Conservation (phyloP, 2,113 vertebrate genomes). For the Nymphicus hollandicus region DNA sequence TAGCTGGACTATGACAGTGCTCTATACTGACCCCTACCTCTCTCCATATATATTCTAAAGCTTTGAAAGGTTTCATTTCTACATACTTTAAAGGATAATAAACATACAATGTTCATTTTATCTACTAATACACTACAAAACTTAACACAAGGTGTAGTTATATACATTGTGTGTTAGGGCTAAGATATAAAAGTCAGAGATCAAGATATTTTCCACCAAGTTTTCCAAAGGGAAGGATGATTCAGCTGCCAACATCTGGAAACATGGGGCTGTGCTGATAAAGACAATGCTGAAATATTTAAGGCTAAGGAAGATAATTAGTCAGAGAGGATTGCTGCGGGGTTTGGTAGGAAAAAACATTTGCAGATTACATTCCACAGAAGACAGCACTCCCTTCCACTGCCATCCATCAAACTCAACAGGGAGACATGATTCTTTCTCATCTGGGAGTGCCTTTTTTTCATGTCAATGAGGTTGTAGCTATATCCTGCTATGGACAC, state of each 20-base stretch:
- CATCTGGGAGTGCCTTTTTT: neutral
- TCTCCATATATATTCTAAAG: neutral
- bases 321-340: neutral
- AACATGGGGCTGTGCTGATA: neutral
- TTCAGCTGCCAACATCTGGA: neutral
- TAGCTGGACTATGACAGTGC: neutral
- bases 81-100: neutral
- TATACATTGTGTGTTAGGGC: neutral
- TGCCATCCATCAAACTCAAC: neutral
- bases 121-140: neutral
- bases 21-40: neutral
- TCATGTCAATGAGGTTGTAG: neutral
- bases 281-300: neutral
- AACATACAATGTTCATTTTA: neutral
- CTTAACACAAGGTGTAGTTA: neutral
- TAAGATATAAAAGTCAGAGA: neutral
- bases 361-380: neutral
- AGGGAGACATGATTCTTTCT: neutral
- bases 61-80: neutral
- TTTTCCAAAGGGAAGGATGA: neutral
- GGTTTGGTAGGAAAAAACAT: neutral
- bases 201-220: neutral
- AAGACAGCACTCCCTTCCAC: neutral
- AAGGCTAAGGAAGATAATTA: neutral
- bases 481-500: neutral